Evolutionary conservation across 1,140 invertebrate genomes (phyloP), one percentile per base, ranked within the genome.

Genomic region (Phenacoccus solenopsis): DNA sequence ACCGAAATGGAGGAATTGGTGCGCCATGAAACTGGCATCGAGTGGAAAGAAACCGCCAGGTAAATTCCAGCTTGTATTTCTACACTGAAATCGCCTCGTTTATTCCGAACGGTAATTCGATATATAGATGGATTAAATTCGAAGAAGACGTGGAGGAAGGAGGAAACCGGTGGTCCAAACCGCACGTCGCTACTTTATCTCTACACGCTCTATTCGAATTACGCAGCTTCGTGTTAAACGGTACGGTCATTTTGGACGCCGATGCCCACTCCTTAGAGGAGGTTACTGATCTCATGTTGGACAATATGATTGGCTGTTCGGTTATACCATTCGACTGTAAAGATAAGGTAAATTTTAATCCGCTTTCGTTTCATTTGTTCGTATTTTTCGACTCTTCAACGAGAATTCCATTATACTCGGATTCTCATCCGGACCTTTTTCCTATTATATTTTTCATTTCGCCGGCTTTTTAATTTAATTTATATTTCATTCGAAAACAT

Each of bases 31-130:
- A 81, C 88, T 73, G 91, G 94, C 38, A 83, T 89, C 3, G 91
- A 96, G 79, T 98, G 94, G 94, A 90, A 94, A 76, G 94, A 98
- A 80, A 96, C 92, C 0, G 94, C 94, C 0, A 86, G 95, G 91
- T 64, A 25, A 7, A 22, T 49, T 49, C 38, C 16, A 49, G 4
- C 38, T 4, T 49, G 4, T 2, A 49, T 49, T 49, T n/a, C 20
- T 49, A 49, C 16, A n/a, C 30, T 32, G 5, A 7, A 7, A 32
- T 32, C 5, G 5, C 30, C 30, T 32, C 13, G 30, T 32, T 13
- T 32, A 32, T 32, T 7, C 13, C 30, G 5, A 32, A 49, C 38
- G 16, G 2, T 5, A 16, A 49, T 16, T 49, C 38, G 38, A 49
- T 49, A 49, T 82, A 0, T 95, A 96, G 78, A 70, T 96, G 93